A percentile compares a stretch with the other conserved stretches of the same genome.
These are phyloP conservation scores for Hyperopisus bebe DNA, from an alignment of 2,113 vertebrate genomes.

Conservation along the genomic window DNA sequence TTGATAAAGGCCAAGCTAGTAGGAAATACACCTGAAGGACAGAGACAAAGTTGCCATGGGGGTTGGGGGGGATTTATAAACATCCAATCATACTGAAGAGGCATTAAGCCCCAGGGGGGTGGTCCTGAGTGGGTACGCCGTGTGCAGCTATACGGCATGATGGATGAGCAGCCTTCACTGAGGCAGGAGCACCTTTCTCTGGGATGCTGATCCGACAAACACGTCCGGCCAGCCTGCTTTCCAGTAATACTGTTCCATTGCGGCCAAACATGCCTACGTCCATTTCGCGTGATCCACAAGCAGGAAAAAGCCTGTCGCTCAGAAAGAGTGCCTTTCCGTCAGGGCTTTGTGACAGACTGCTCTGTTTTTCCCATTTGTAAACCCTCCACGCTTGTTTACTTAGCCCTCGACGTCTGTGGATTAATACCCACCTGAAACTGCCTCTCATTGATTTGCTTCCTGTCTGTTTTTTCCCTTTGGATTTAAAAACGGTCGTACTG, in stretches of 20 bases:
- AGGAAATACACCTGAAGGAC: neutral
- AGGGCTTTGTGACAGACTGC: slow-evolving; percentile 44
- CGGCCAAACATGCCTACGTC: slow-evolving; percentile 56
- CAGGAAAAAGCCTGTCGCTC: slow-evolving; percentile 32
- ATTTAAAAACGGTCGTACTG: neutral
- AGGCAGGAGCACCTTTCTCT: neutral
- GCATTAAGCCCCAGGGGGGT: neutral
- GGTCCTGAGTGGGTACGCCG: too few relatives aligned
- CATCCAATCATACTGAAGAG: neutral
- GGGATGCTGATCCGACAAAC: slow-evolving; percentile 28
- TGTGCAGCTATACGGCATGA: slow-evolving; percentile 5
- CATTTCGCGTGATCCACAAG: slow-evolving; percentile 55
- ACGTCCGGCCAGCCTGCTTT: slow-evolving; percentile 35
- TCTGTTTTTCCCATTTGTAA: slow-evolving; percentile 60
- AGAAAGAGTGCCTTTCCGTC: slow-evolving; percentile 60
- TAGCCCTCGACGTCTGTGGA: neutral
- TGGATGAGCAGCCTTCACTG: slow-evolving; percentile 24
- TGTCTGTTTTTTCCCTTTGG: slow-evolving; percentile 29
- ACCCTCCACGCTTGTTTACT: slow-evolving; percentile 37
- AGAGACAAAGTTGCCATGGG: neutral
- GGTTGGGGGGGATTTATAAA: neutral
- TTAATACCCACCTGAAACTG: neutral
- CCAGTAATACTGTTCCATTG: slow-evolving; percentile 62
- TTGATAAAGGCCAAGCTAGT: neutral
- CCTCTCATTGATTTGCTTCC: slow-evolving; percentile 56